Conservation (phyloP, 35 echinoderm and acorn worm species). For the Apostichopus californicus region DNA sequence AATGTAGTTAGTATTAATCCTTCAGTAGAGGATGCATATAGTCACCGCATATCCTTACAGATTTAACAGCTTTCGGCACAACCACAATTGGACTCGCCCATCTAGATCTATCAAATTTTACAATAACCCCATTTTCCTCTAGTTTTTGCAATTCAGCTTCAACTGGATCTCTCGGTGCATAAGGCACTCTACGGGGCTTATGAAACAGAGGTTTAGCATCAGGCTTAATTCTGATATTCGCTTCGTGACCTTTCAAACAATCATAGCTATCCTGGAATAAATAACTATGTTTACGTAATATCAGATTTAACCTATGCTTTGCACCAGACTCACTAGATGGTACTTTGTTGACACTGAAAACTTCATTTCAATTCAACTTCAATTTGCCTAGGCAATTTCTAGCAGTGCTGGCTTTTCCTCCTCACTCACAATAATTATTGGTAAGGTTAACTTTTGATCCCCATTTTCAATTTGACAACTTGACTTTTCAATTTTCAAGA, state of each 20-base stretch:
- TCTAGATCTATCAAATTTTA: slow-evolving; percentile 33
- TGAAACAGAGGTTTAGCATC: slow-evolving; percentile 58
- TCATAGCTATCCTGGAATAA: slow-evolving; percentile 31
- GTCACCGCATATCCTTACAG: slow-evolving; percentile 63
- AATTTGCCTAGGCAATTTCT: no score
- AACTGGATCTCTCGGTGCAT: slow-evolving; percentile 31
- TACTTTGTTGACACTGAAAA: slow-evolving; percentile 13
- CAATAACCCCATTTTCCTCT: slow-evolving; percentile 33
- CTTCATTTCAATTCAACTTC: slow-evolving; percentile 13
- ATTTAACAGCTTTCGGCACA: neutral
- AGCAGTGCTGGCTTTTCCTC: neutral
- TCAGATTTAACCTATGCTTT: slow-evolving; percentile 31
- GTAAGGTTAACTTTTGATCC: neutral
- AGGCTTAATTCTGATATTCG: neutral
- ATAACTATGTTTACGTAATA: slow-evolving; percentile 34
- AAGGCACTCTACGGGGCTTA: slow-evolving; percentile 63
- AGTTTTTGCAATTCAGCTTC: slow-evolving; percentile 30
- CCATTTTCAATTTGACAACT: neutral
- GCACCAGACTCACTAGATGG: neutral
- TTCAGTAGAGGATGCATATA: slow-evolving; percentile 61
- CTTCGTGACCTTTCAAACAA: slow-evolving; percentile 19
- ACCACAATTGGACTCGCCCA: slow-evolving; percentile 21
- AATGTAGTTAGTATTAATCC: slow-evolving; percentile 53
- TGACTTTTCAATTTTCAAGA: neutral
- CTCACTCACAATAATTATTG: neutral